These are phyloP conservation scores for Auanema freiburgensis DNA, from an alignment of 2,888 invertebrate genomes.

Conservation along the genomic window DNA sequence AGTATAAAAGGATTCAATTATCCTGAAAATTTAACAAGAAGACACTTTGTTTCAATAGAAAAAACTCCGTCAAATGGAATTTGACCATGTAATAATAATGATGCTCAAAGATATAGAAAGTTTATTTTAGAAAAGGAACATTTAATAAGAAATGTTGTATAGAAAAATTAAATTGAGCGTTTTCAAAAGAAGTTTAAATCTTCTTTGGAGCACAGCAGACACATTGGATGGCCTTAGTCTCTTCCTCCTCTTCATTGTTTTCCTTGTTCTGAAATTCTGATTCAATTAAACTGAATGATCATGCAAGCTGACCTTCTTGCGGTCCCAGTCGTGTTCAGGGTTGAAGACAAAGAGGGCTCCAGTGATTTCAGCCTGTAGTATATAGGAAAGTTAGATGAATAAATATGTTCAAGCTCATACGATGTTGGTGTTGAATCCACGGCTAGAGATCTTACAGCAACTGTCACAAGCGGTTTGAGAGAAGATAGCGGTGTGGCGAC, in stretches of 20 bases:
- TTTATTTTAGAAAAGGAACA: too few relatives aligned
- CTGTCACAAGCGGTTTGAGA: conserved; percentile 42
- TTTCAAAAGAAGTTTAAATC: conserved; percentile 6
- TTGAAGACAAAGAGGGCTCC: conserved; percentile 46
- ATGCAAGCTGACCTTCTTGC: not conserved
- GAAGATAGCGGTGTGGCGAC: conserved; percentile 46
- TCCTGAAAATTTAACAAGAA: too few relatives aligned
- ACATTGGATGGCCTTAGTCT: conserved; percentile 23
- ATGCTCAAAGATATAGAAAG: too few relatives aligned
- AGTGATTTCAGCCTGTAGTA: conserved; percentile 27
- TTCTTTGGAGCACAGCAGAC: conserved; percentile 31
- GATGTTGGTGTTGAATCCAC: conserved; percentile 29
- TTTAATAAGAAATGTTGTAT: too few relatives aligned
- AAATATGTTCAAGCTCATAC: conserved; percentile 28
- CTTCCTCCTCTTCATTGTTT: conserved; percentile 10
- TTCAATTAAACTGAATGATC: not conserved
- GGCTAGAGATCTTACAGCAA: conserved; percentile 42
- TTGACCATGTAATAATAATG: too few relatives aligned
- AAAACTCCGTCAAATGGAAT: too few relatives aligned
- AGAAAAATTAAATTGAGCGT: too few relatives aligned
- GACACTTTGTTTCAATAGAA: too few relatives aligned
- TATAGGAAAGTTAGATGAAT: not conserved
- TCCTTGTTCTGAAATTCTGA: not conserved
- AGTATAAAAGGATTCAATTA: too few relatives aligned
- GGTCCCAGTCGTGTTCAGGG: conserved; percentile 23